phyloP scores from a whole-genome alignment of 2,113 vertebrate species.

The Hystrix brachyura region DNA sequence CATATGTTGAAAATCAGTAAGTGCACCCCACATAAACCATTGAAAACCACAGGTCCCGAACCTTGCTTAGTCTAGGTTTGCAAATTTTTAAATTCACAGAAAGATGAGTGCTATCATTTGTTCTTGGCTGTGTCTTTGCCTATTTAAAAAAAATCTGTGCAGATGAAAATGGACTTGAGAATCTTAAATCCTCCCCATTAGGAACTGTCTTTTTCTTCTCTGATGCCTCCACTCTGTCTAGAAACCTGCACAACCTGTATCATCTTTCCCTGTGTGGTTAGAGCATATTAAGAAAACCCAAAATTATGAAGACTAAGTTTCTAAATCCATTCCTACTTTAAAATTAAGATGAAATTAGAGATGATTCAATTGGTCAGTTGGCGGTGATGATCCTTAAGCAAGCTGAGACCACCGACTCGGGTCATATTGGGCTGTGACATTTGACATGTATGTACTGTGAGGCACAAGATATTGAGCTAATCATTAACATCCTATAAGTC shows the following conservation, averaged over 20 bases:
- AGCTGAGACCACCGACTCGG: too few species aligned
- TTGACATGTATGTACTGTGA: neutral
- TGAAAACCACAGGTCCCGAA: neutral
- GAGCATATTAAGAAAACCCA: neutral
- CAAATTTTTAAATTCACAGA: neutral
- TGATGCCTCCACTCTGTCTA: neutral
- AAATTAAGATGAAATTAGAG: neutral
- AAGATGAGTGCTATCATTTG: neutral
- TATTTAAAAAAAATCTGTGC: neutral
- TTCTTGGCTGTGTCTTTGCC: neutral
- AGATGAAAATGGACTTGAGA: neutral
- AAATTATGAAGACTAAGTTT: neutral
- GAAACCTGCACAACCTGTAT: neutral
- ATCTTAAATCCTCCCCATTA: neutral
- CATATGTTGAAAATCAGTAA: neutral
- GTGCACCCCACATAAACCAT: neutral
- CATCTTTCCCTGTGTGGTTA: neutral
- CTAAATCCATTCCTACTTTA: neutral
- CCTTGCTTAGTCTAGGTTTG: neutral
- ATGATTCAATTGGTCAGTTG: neutral
- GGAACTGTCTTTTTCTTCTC: neutral
- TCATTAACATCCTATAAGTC: neutral
- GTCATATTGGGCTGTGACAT: neutral
- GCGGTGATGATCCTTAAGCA: neutral
- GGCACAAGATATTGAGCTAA: neutral